Base-by-base conservation (phyloP, 2,797 vertebrate species). In the Myripristis murdjan region DNA sequence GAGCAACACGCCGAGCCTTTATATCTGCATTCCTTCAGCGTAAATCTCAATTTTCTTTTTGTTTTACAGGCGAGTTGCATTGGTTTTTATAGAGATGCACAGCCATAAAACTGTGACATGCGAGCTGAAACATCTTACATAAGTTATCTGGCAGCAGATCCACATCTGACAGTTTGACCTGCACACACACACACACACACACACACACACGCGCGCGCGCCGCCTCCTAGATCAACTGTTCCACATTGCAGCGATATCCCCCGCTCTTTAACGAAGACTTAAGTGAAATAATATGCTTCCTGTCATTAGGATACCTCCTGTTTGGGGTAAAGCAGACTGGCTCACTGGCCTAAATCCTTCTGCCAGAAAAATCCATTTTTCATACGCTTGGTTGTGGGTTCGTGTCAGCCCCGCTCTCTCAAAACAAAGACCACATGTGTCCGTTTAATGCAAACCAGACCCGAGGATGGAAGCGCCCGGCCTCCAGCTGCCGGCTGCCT, bases 341-440 rank as follows among this genome's bases (percentile, higher is more conserved):
- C 35, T 48, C 49, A 64, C 60, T 14, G 39, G 52, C 59, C 37
- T 6, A n/a, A 76, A 79, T 52, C 61, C 18, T 11, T 24, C 10
- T 31, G 69, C 54, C 70, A 52, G 31, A 81, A 67, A 72, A 75
- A 77, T 70, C 64, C 47, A 70, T 55, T 73, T 79, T 75, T 82
- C 79, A 73, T 64, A 10, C 6, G 20, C 65, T 64, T 46, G 63
- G 46, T 88, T 79, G 66, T 72, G 54, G 64, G 47, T 85, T 73
- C 11, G 33, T 73, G 82, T 87, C 81, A 77, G 87, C 57, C 43
- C 15, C 81, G 62, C 84, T 79, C n/a, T 77, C 63, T 81, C 69
- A 53, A 89, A 91, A 89, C 84, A 83, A 85, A 81, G 83, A 83
- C 79, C 87, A 91, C 82, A 91, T 89, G 86, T 87, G 86, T 85